Evolutionary conservation across 2,113 vertebrate genomes (phyloP), one percentile per base, ranked within the genome.

Genomic region (Nothocercus nigrocapillus): DNA sequence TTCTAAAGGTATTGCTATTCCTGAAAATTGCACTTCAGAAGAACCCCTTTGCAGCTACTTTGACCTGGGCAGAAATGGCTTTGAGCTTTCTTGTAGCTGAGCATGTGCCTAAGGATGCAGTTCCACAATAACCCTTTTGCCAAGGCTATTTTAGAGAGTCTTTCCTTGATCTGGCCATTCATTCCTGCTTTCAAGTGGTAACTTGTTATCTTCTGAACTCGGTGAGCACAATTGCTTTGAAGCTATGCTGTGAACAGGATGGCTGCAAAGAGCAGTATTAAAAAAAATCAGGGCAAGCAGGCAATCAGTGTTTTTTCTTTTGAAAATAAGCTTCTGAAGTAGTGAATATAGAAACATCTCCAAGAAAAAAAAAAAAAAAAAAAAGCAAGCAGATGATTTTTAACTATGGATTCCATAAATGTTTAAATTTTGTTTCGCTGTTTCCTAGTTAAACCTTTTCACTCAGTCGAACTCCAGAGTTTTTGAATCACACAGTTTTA

Each of bases 401-500:
- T 94, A 82, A 42, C 56, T 85, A 49, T 92, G 25, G 83, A 82
- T 96, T 94, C 73, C 32, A 53, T 77, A 82, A 84, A 32, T 75
- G 80, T 95, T 95, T 95, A 95, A 69, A 94, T 97, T 96, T 96
- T 96, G 82, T 91, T 96, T 97, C 97, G 74, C 97, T 98, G 96
- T 91, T 96, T 98, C 96, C 68, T 97, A 99, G 98, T 97, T 99
- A 96, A 98, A 98, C 95, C 98, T 99, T 69, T 98, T 99, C 97
- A 98, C 98, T 92, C 98, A 99, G 94, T 98, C 98, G 0, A 99
- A 98, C 96, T 98, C 98, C 77, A 98, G 98, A 96, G 98, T 98
- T 96, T 98, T 98, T 95, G 98, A 99, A 93, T 98, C 98, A 10
- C 98, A 98, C 97, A 99, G 98, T 97, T 98, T 99, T 96, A 99